Conservation (phyloP, 92 coral and sea anemone species). For the Hydrozoanthus gracilis region DNA sequence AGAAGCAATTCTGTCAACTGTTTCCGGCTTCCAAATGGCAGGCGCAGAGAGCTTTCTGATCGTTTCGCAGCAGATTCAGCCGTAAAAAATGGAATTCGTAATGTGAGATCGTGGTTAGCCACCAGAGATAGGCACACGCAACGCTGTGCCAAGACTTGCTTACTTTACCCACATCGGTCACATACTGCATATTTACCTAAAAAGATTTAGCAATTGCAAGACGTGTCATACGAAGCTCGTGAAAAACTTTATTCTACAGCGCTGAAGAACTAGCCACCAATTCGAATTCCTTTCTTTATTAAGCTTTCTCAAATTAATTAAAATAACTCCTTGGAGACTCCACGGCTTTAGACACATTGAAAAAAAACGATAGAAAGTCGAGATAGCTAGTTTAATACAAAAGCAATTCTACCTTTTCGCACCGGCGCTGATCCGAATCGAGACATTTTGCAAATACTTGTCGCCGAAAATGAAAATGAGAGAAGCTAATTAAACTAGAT, state of each 20-base stretch:
- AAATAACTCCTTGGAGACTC: constrained; percentile 46
- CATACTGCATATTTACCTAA: not conserved
- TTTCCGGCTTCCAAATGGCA: constrained; percentile 32
- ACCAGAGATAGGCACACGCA: constrained; percentile 6
- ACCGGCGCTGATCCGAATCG: constrained; percentile 47
- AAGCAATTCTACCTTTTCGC: constrained; percentile 8
- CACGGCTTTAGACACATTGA: constrained; percentile 47
- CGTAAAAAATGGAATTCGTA: not conserved
- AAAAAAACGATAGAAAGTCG: constrained; percentile 35
- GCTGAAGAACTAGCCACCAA: not conserved
- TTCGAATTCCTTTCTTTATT: constrained; percentile 24
- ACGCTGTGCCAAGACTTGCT: not conserved
- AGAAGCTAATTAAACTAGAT: constrained; percentile 28
- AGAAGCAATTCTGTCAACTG: constrained; percentile 48
- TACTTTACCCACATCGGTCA: not conserved
- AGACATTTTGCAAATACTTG: constrained; percentile 43
- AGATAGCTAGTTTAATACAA: constrained; percentile 44
- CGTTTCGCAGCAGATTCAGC: not conserved
- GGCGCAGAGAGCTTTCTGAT: not conserved
- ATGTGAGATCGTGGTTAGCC: not conserved
- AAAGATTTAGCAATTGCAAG: not conserved
- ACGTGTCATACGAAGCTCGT: not conserved
- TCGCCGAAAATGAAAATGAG: constrained; percentile 40
- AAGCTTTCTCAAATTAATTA: constrained; percentile 42
- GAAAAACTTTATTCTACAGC: not conserved